Evolutionary conservation across 1,140 invertebrate species (phyloP), one percentile per base, ranked within the genome.

Genomic region (Leptoteleia sp.): DNA sequence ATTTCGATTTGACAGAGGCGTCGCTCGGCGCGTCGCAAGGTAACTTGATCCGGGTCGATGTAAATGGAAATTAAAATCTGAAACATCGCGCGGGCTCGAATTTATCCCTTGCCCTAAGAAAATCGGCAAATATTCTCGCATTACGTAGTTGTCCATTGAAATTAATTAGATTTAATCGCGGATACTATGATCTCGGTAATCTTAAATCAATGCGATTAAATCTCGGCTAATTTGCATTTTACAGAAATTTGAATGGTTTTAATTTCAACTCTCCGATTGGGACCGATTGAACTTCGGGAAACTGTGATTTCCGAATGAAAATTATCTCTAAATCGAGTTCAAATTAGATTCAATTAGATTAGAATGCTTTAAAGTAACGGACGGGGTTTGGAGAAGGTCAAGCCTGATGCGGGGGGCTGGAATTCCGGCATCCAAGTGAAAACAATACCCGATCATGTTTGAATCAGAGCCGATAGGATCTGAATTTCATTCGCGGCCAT

Each of bases 11-110:
- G 40, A 68, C 52, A 65, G 33, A 27, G 19, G 40, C 25, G 27
- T 43, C 43, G 50, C 35, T 50, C 42, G 29, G 29, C 17, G 40
- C 35, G 33, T 50, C 37, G 13, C 42, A 16, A 45, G 12, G 11
- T 48, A 57, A 68, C 52, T 48, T 40, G 42, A 57, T 57, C 38
- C 38, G 38, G 19, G 17, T 5, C 31, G 19, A 54, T 67, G 62
- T 67, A 54, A 67, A 67, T 67, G 62, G 47, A 54, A 68, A 68
- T 68, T 68, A 16, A 47, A 47, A 29, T 48, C 50, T 16, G n/a
- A n/a, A 19, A 8, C 19, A 15, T 62, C 22, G 19, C 31, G 43
- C 25, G 37, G 42, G 55, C 29, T 11, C 45, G 35, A 65, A 52
- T 50, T 35, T 50, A 64, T 64, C 35, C 7, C 15, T 15, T 7